These are phyloP conservation scores for Chaenocephalus aceratus DNA, from an alignment of 2,113 vertebrate genomes.

Conservation along the genomic window DNA sequence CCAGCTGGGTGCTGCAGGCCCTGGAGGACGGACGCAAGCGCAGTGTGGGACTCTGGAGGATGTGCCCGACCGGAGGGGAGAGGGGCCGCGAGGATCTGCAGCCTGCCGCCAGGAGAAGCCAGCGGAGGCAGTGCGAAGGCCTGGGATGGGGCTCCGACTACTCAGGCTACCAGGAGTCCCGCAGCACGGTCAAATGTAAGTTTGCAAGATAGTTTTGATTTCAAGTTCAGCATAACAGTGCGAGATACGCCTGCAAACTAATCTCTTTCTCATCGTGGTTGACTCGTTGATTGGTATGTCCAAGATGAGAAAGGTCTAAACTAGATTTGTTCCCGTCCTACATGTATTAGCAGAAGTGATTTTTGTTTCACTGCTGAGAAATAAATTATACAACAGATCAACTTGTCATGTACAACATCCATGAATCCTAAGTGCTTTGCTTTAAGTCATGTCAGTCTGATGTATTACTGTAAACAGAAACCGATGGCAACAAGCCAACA, in stretches of 20 bases:
- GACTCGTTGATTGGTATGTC: background rate
- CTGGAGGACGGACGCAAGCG: slow-evolving; percentile 93
- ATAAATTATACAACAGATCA: too few species aligned
- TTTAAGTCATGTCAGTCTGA: background rate
- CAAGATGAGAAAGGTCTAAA: background rate
- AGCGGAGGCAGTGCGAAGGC: slow-evolving; percentile 86
- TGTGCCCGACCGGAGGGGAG: slow-evolving; percentile 87
- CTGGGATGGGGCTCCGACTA: slow-evolving; percentile 94
- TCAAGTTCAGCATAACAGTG: background rate
- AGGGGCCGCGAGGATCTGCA: slow-evolving; percentile 75
- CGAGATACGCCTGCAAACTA: background rate
- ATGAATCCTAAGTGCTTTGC: background rate
- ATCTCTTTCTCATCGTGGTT: slow-evolving; percentile 5
- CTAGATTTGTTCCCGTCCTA: too few species aligned
- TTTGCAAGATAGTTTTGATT: slow-evolving; percentile 49
- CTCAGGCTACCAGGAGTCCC: slow-evolving; percentile 94
- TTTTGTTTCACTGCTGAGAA: too few species aligned
- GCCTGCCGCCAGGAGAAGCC: slow-evolving; percentile 65
- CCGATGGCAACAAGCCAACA: background rate
- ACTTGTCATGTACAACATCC: background rate
- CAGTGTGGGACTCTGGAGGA: slow-evolving; percentile 95
- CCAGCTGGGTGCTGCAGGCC: slow-evolving; percentile 94
- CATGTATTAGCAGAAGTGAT: too few species aligned
- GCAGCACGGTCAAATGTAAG: slow-evolving; percentile 97
- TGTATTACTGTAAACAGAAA: background rate